Evolutionary conservation across 2,888 invertebrate species (phyloP), one percentile per base, ranked within the genome.

Genomic region (Tigriopus californicus): DNA sequence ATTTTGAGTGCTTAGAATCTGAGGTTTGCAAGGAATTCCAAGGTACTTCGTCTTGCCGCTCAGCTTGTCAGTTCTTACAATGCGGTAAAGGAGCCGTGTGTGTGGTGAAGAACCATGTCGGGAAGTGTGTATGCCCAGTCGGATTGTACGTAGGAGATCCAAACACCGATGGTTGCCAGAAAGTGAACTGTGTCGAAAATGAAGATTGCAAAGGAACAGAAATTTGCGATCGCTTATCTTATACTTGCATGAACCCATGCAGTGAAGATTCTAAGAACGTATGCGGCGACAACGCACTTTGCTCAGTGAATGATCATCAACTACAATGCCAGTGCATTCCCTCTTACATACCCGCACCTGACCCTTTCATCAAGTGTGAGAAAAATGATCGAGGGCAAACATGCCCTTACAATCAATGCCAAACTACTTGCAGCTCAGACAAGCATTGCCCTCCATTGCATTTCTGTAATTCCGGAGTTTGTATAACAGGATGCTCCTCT

Each of bases 51-150:
- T 77, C 79, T 66, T 90, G 90, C 68, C 73, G 79, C 64, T 77
- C 85, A 1, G 86, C 86, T 47, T 91, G 91, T 68, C 81, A 83
- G 63, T 77, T 77, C 47, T 71, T 83, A 0, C 75, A 76, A 52
- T 91, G 91, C 69, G 91, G 90, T 1, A 85, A 87, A 0, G 82
- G 84, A 64, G 88, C 91, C 8, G 76, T 90, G 18, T 91, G 91
- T 68, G 78, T 88, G 10, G 85, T 86, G 1, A 87, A 89, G 66
- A 90, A 90, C 67, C 90, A 91, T 69, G 82, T 82, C 13, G 84
- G 87, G 0, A 83, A 85, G 70, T 91, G 91, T 67, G 85, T 87
- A 66, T 91, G 91, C 68, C 89, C 89, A 18, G 81, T 84, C 8
- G 90, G 90, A 18, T 80, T 84, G 1, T 90, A 80, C 68, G 82